Evolutionary conservation across 2,888 invertebrate species (phyloP).

Genomic region (Endotricha flammealis): DNA sequence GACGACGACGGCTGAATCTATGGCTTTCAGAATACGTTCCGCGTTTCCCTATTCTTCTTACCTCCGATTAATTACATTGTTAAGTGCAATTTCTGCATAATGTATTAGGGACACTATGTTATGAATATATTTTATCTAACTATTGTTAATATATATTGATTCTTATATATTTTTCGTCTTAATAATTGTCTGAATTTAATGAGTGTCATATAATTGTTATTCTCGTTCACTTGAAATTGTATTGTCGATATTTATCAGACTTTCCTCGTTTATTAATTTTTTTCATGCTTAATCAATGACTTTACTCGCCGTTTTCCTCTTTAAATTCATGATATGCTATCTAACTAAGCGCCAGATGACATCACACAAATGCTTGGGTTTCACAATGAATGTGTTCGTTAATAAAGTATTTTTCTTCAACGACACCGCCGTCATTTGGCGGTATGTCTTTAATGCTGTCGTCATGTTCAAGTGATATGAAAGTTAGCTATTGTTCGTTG

Average conservation of each 20-base stretch:
- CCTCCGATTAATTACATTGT: slow-evolving; percentile 1
- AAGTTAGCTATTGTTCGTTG: slow-evolving; percentile 54
- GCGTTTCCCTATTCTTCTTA: slow-evolving; percentile 18
- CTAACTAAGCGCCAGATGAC: slow-evolving; percentile 53
- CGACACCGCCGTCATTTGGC: slow-evolving; percentile 20
- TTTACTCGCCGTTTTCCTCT: slow-evolving; percentile 32
- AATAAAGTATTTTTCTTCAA: slow-evolving; percentile 49
- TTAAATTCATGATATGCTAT: slow-evolving; percentile 40
- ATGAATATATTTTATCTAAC: no score
- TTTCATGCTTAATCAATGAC: slow-evolving; percentile 26
- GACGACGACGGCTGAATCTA: slow-evolving; percentile 29
- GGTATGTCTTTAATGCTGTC: slow-evolving; percentile 47
- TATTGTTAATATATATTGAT: no score
- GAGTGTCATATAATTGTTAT: no score
- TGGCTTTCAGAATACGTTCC: slow-evolving; percentile 22
- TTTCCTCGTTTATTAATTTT: not conserved
- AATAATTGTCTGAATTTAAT: no score
- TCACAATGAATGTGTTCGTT: slow-evolving; percentile 62
- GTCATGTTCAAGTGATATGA: slow-evolving; percentile 37
- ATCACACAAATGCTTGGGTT: slow-evolving; percentile 50
- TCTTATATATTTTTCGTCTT: no score
- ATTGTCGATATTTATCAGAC: not conserved
- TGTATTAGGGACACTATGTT: no score
- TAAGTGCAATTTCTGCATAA: slow-evolving; percentile 6
- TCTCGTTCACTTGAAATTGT: not conserved